These are phyloP conservation scores for Pyxicephalus adspersus DNA, from an alignment of 2,113 vertebrate genomes.

Conservation along the genomic window DNA sequence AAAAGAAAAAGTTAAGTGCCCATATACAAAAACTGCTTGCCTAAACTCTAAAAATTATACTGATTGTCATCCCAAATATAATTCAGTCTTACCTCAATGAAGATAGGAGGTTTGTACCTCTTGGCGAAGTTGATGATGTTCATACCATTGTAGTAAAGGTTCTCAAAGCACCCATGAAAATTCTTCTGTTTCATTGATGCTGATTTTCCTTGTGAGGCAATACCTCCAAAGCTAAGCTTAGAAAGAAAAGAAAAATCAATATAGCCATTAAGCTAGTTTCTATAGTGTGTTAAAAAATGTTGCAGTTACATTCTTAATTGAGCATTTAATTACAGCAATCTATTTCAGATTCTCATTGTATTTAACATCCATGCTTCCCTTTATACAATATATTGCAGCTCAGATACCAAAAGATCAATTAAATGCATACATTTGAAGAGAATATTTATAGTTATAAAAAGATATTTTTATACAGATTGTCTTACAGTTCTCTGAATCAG, in stretches of 20 bases:
- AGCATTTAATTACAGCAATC: slow-evolving; percentile 40
- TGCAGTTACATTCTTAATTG: slow-evolving; percentile 44
- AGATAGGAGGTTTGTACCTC: slow-evolving; percentile 76
- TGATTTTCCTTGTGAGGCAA: slow-evolving; percentile 77
- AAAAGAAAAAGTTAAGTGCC: no score
- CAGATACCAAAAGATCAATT: no score
- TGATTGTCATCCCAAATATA: background rate
- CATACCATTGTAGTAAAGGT: slow-evolving; percentile 83
- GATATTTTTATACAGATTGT: no score
- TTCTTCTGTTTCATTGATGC: slow-evolving; percentile 76
- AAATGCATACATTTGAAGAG: no score
- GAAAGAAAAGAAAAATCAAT: slow-evolving; percentile 80
- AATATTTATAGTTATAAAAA: no score
- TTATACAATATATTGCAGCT: background rate
- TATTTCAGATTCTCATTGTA: background rate
- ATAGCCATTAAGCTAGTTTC: slow-evolving; percentile 72
- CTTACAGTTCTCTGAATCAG: no score
- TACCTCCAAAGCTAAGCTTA: slow-evolving; percentile 92
- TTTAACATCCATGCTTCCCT: background rate
- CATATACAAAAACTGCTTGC: no score
- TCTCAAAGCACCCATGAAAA: slow-evolving; percentile 92
- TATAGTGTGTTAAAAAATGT: slow-evolving; percentile 44
- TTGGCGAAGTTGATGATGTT: slow-evolving; percentile 82
- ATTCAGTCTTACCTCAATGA: slow-evolving; percentile 75
- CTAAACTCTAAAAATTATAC: no score